Conservation (phyloP, 2,797 vertebrate genomes). For the Thripadectes ignobilis region DNA sequence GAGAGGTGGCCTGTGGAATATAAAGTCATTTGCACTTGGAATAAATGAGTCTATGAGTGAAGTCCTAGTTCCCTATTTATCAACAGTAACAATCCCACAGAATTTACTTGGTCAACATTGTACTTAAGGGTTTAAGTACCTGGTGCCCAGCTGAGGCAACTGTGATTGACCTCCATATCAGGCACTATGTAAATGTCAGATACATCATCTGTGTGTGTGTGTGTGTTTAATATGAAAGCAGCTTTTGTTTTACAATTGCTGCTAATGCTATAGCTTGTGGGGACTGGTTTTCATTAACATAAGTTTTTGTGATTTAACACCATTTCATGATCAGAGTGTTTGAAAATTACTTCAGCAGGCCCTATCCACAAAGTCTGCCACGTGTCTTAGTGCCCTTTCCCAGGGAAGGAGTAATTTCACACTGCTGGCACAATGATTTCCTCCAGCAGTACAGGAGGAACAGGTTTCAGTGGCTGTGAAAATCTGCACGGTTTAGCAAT, state of each 20-base stretch:
- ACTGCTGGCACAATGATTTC: not conserved
- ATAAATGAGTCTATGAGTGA: not conserved
- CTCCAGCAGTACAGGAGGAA: not conserved
- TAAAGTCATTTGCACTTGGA: not conserved
- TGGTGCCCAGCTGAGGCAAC: not conserved
- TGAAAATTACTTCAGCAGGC: not conserved
- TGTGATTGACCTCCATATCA: not conserved
- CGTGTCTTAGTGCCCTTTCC: conserved; percentile 9
- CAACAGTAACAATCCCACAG: not conserved
- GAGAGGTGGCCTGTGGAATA: not conserved
- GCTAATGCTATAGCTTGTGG: conserved; percentile 3
- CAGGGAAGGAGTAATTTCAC: not conserved
- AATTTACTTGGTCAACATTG: not conserved
- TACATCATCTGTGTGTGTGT: not conserved
- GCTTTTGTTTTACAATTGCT: conserved; percentile 54
- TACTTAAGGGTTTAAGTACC: not conserved
- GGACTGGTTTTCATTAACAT: conserved; percentile 58
- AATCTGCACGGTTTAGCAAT: not conserved
- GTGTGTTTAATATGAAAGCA: conserved; percentile 33
- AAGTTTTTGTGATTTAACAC: conserved; percentile 55
- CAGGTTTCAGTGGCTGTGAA: not conserved
- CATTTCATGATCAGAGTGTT: conserved; percentile 20
- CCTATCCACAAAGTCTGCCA: not conserved
- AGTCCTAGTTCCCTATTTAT: not conserved
- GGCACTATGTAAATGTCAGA: not conserved